Evolutionary conservation across 2,888 invertebrate genomes (phyloP).

Genomic region (Ennomos quercinarius): DNA sequence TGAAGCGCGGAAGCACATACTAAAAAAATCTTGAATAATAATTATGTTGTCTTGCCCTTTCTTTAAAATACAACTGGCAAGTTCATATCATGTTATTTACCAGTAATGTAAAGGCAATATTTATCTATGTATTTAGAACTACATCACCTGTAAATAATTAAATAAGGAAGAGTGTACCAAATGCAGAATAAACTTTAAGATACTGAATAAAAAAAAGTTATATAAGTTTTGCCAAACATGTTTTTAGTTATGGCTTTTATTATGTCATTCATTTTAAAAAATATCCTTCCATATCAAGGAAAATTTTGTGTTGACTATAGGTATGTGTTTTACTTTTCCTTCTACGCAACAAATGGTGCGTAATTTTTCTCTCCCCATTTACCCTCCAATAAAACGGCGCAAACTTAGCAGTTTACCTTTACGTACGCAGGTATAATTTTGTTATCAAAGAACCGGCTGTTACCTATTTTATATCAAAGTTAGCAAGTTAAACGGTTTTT

Average conservation of each 20-base stretch:
- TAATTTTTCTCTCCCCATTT: conserved; percentile 39
- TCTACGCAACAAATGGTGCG: conserved; percentile 33
- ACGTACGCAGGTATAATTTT: conserved; percentile 40
- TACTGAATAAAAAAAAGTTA: no score
- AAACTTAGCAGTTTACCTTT: conserved; percentile 43
- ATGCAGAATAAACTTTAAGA: no score
- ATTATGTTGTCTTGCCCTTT: conserved; percentile 10
- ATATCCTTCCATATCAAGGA: conserved; percentile 4
- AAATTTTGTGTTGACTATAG: conserved; percentile 18
- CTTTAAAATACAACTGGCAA: conserved; percentile 21
- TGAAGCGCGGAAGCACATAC: conserved; percentile 23
- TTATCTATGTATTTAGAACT: no score
- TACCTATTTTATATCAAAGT: conserved; percentile 50
- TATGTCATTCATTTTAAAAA: neutral
- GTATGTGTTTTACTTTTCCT: conserved; percentile 37
- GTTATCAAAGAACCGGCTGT: conserved; percentile 43
- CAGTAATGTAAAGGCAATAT: conserved; percentile 1
- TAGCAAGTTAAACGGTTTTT: conserved; percentile 54
- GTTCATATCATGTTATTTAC: conserved; percentile 6
- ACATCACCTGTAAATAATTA: no score
- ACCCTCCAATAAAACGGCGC: conserved; percentile 38
- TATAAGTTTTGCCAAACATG: no score
- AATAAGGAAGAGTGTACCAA: no score
- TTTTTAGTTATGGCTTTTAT: no score
- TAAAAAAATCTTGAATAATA: conserved; percentile 28